Evolutionary conservation across 2,113 vertebrate species (phyloP).

Genomic region (Lamprologus sp.): DNA sequence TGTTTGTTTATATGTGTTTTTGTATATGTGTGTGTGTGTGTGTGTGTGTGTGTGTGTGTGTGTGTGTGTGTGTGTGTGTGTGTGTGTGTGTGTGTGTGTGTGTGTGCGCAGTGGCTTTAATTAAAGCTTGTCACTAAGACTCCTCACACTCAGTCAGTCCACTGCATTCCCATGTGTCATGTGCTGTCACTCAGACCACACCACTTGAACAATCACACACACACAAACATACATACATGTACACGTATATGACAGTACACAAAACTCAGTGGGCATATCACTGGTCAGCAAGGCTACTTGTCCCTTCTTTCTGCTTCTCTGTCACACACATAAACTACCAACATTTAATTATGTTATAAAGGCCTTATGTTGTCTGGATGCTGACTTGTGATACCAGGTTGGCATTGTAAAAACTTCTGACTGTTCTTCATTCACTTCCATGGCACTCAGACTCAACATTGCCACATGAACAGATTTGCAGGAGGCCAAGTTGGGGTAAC

Average conservation of each 20-base stretch:
- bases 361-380: constrained; percentile 17
- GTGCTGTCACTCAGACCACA: neutral
- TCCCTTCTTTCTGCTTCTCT: constrained; percentile 18
- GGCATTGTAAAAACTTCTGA: constrained; percentile 25
- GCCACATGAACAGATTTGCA: neutral
- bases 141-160: neutral
- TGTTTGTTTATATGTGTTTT: no score
- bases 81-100: neutral
- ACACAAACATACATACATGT: neutral
- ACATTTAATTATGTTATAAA: constrained; percentile 51
- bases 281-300: constrained; percentile 30
- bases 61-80: neutral
- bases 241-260: neutral
- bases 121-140: constrained; percentile 23
- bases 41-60: neutral
- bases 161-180: constrained; percentile 18
- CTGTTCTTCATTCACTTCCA: neutral
- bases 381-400: constrained; percentile 45
- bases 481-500: neutral
- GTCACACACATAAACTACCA: neutral
- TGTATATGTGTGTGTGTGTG: no score
- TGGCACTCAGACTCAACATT: neutral
- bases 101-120: constrained; percentile 8
- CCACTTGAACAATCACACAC: neutral
- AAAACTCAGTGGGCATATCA: constrained; percentile 45